These are phyloP conservation scores for Pelochelys cantorii DNA, from an alignment of 2,797 vertebrate genomes.

Conservation along the genomic window DNA sequence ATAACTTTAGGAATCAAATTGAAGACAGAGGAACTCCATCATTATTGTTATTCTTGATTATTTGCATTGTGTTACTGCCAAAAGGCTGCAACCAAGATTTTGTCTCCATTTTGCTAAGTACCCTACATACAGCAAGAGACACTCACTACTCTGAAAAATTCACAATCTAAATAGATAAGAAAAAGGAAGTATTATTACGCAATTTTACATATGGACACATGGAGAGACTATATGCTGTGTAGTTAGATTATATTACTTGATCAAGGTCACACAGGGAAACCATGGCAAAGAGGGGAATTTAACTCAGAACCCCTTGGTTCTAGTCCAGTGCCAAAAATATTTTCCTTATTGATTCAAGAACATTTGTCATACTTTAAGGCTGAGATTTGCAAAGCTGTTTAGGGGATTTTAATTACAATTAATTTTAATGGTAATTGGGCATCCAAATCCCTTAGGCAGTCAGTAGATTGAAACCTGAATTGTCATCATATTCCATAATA, in stretches of 20 bases:
- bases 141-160: background rate
- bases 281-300: background rate
- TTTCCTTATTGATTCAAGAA: background rate
- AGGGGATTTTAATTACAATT: background rate
- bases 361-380: background rate
- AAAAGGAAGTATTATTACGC: background rate
- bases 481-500: background rate
- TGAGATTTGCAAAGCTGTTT: background rate
- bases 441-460: background rate
- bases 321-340: background rate
- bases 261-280: background rate
- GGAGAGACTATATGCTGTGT: background rate
- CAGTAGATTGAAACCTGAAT: background rate
- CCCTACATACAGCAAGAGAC: background rate
- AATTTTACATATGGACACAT: background rate
- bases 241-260: background rate
- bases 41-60: background rate
- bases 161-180: background rate
- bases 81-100: background rate
- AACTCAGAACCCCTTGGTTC: background rate
- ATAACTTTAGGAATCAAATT: background rate
- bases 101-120: background rate
- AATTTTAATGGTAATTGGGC: slow-evolving; percentile 15
- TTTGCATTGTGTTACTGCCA: background rate
- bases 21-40: background rate